Base-by-base conservation (phyloP, 53 echinoderm and acorn worm genomes). In the Arbacia lixula region DNA sequence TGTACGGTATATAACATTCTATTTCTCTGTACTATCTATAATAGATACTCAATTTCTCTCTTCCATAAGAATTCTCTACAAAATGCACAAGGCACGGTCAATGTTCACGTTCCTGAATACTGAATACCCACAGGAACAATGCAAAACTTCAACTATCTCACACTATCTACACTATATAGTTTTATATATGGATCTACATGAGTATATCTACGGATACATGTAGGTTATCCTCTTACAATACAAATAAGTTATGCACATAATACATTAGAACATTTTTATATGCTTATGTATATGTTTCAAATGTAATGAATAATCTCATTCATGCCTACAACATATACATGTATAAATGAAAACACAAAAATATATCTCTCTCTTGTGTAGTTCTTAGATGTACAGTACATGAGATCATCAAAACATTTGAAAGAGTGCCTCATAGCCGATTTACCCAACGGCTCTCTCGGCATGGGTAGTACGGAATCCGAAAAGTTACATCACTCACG, bases 21-120 rank as follows among this genome's bases (percentile, higher is more conserved):
- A n/a, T n/a, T n/a, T n/a, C n/a, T n/a, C n/a, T n/a, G n/a, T n/a
- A n/a, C n/a, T n/a, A n/a, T n/a, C n/a, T 27, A 69, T 40, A 12
- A 40, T 40, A 69, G 43, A 69, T 69, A 69, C 21, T 68, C 42
- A 9, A 20, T 41, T 30, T 69, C 3, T 9, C 22, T 21, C 28
- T 20, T 69, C 43, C 29, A n/a, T n/a, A n/a, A n/a, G 3, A 27
- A 69, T 3, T 66, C 29, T 28, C 69, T 69, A 26, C 28, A 69
- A 69, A 28, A 43, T 69, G 26, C 69, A 41, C 16, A 74, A 74
- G 74, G 74, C 74, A 74, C 74, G 33, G 34, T 19, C 74, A 0
- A n/a, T n/a, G n/a, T n/a, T n/a, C 74, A 74, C 52, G 74, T 74
- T 74, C 50, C 74, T 14, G 49, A 74, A 74, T 74, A 74, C 74